phyloP scores from a whole-genome alignment of 2,797 vertebrate species.

The Notolabrus celidotus region DNA sequence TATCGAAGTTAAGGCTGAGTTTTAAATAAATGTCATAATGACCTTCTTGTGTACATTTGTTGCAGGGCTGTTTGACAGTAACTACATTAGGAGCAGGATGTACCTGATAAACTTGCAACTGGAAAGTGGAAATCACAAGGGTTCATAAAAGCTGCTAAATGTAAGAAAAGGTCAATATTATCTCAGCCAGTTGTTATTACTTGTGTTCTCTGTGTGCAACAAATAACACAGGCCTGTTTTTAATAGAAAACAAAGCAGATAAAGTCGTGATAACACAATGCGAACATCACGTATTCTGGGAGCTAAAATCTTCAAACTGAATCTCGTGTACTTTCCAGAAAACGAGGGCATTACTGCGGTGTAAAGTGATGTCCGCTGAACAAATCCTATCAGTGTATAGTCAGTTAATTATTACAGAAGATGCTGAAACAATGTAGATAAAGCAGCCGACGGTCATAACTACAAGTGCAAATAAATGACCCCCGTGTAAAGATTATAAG shows the following conservation, averaged over 20 bases:
- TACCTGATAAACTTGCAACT: no score
- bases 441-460: slow-evolving; percentile 50
- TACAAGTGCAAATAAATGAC: slow-evolving; percentile 62
- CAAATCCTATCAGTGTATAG: slow-evolving; percentile 21
- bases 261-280: slow-evolving; percentile 15
- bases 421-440: slow-evolving; percentile 62
- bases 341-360: slow-evolving; percentile 13
- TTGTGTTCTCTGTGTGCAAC: not conserved
- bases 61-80: no score
- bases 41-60: no score
- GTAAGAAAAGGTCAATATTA: no score
- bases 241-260: slow-evolving; percentile 34
- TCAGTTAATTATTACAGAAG: slow-evolving; percentile 70
- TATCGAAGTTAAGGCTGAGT: no score
- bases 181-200: no score
- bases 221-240: slow-evolving; percentile 14
- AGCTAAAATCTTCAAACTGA: slow-evolving; percentile 19
- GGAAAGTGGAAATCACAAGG: no score
- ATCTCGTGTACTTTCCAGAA: slow-evolving; percentile 26
- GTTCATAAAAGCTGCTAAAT: no score
- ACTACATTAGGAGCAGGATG: no score
- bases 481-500: slow-evolving; percentile 64
- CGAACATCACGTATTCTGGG: not conserved
- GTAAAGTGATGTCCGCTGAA: slow-evolving; percentile 50
- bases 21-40: no score